Percentiles rank a stretch among this genome's conserved stretches.
phyloP scores from a whole-genome alignment of 2,113 vertebrate genomes.

The Coryphaenoides rupestris region DNA sequence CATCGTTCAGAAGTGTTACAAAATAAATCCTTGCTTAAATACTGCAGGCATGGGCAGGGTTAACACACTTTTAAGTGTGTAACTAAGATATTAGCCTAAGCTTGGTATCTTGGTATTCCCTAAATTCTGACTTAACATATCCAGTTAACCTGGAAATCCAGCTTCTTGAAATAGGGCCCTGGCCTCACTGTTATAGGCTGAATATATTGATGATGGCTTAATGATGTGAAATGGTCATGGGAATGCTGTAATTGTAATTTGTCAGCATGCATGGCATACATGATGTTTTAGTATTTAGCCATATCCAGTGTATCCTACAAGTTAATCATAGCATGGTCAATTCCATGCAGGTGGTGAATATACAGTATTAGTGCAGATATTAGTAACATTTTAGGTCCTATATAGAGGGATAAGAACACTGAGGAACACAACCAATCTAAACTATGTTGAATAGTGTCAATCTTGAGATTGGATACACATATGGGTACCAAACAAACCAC shows the following conservation, averaged over 20 bases:
- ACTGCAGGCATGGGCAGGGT: no score
- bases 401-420: not conserved
- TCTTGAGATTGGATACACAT: slow-evolving; percentile 88
- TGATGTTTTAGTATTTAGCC: slow-evolving; percentile 14
- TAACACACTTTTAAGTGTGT: no score
- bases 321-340: slow-evolving; percentile 19
- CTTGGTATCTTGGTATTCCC: no score
- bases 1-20: no score
- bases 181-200: slow-evolving; percentile 35
- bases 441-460: slow-evolving; percentile 66
- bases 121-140: no score
- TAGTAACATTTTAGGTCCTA: slow-evolving; percentile 41
- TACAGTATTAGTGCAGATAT: slow-evolving; percentile 25
- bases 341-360: slow-evolving; percentile 18
- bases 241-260: slow-evolving; percentile 21
- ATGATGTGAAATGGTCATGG: slow-evolving; percentile 40
- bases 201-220: slow-evolving; percentile 28
- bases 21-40: no score
- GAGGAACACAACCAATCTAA: not conserved
- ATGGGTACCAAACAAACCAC: slow-evolving; percentile 35
- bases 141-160: no score
- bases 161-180: no score
- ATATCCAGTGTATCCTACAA: slow-evolving; percentile 10
- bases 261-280: not conserved
- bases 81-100: no score